Evolutionary conservation across 2,888 invertebrate genomes (phyloP).

Genomic region (Pterobdella sp.): DNA sequence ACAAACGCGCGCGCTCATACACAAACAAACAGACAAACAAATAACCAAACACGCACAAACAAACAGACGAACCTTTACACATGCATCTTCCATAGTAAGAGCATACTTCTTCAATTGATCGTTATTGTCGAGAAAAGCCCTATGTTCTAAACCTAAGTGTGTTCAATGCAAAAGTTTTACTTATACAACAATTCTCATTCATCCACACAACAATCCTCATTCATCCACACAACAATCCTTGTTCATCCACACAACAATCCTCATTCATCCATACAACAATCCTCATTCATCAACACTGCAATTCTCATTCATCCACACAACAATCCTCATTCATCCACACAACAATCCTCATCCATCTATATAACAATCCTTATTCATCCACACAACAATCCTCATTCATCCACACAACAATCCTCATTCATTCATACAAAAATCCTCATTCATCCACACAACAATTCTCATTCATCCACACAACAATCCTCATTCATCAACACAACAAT

Average conservation of each 20-base stretch:
- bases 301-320: background rate
- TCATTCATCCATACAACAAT: background rate
- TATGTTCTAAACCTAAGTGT: constrained; percentile 59
- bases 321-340: background rate
- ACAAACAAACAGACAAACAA: no score
- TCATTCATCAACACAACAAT: no score
- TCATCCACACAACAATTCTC: no score
- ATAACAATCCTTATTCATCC: no score
- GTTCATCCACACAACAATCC: background rate
- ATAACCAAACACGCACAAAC: no score
- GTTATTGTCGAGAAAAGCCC: constrained; percentile 72
- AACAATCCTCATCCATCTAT: no score
- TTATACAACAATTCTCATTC: background rate
- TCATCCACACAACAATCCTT: background rate
- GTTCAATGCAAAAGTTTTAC: no score
- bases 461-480: no score
- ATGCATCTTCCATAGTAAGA: constrained; percentile 67
- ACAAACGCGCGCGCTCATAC: no score
- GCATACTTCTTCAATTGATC: constrained; percentile 67
- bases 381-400: no score
- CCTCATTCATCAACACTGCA: background rate
- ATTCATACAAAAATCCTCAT: no score
- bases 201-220: background rate
- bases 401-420: no score
- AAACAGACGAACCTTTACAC: constrained; percentile 49